Conservation (phyloP, 1,140 invertebrate species). For the Rhizoglyphus robini region DNA sequence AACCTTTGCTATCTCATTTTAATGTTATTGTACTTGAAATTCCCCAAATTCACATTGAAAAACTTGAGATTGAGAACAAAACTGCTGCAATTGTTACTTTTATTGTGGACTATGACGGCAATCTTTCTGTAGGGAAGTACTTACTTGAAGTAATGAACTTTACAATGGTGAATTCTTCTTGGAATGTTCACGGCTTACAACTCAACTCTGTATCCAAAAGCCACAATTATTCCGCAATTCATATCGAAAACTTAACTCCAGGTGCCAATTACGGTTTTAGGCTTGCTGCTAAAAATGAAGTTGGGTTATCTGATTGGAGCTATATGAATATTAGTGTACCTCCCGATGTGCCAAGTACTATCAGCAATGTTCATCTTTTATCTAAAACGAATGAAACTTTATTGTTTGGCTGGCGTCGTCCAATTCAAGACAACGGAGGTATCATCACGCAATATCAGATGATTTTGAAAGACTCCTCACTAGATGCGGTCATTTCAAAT, state of each 20-base stretch:
- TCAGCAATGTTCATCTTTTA: slow-evolving; percentile 28
- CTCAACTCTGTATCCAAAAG: slow-evolving; percentile 21
- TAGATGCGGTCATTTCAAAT: slow-evolving; percentile 23
- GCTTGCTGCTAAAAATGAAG: slow-evolving; percentile 26
- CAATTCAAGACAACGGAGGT: slow-evolving; percentile 27
- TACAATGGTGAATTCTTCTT: slow-evolving; percentile 22
- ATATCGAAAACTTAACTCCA: slow-evolving; percentile 22
- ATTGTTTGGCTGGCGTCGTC: slow-evolving; percentile 28
- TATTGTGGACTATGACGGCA: slow-evolving; percentile 25
- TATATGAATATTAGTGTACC: slow-evolving; percentile 27
- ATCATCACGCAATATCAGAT: slow-evolving; percentile 26
- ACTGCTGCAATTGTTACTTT: slow-evolving; percentile 24
- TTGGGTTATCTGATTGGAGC: slow-evolving; percentile 25
- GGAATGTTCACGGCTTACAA: slow-evolving; percentile 22
- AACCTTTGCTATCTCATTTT: slow-evolving; percentile 7
- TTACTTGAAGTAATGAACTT: slow-evolving; percentile 27
- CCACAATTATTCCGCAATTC: slow-evolving; percentile 22
- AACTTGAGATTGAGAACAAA: slow-evolving; percentile 23
- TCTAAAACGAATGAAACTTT: slow-evolving; percentile 29
- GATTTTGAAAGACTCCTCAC: slow-evolving; percentile 17
- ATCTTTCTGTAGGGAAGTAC: slow-evolving; percentile 25
- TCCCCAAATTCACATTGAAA: slow-evolving; percentile 25
- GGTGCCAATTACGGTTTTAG: slow-evolving; percentile 28
- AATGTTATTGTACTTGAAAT: slow-evolving; percentile 24
- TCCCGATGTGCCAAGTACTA: slow-evolving; percentile 26